Evolutionary conservation across 2,113 vertebrate genomes (phyloP).

Genomic region (Brachyhypopomus gauderio): DNA sequence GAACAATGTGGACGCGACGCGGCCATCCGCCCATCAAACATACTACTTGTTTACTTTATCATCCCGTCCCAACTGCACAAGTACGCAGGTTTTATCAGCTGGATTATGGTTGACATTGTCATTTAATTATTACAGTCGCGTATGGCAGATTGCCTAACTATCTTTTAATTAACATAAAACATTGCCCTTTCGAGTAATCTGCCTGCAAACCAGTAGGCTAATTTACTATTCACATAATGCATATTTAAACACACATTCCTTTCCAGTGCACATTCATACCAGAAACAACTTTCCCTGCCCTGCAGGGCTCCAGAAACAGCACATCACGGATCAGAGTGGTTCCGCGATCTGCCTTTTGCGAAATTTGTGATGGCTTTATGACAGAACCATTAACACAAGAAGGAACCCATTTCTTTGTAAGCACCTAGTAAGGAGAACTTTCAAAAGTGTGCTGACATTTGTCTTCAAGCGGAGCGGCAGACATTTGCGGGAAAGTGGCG

Average conservation of each 20-base stretch:
- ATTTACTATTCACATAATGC: constrained; percentile 13
- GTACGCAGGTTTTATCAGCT: background rate
- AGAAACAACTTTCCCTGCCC: background rate
- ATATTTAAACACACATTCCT: constrained; percentile 8
- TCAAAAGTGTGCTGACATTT: constrained; percentile 11
- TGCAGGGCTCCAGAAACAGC: background rate
- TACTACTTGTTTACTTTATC: background rate
- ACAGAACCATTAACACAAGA: constrained; percentile 1
- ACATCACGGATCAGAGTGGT: background rate
- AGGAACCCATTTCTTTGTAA: background rate
- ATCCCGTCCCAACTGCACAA: background rate
- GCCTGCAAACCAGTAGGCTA: background rate
- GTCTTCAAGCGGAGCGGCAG: background rate
- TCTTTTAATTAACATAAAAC: constrained; percentile 1
- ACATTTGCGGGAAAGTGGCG: background rate
- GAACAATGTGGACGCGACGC: constrained; percentile 7
- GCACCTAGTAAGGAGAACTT: constrained; percentile 22
- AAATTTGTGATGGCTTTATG: background rate
- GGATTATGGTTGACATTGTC: background rate
- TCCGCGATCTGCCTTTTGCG: background rate
- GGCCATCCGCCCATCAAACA: constrained; percentile 5
- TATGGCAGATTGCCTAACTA: background rate
- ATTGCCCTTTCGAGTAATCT: background rate
- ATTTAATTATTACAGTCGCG: background rate
- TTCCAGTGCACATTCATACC: background rate